phyloP scores from a whole-genome alignment of 2,888 invertebrate genomes.

The Gastracanthus pulcherrimus region DNA sequence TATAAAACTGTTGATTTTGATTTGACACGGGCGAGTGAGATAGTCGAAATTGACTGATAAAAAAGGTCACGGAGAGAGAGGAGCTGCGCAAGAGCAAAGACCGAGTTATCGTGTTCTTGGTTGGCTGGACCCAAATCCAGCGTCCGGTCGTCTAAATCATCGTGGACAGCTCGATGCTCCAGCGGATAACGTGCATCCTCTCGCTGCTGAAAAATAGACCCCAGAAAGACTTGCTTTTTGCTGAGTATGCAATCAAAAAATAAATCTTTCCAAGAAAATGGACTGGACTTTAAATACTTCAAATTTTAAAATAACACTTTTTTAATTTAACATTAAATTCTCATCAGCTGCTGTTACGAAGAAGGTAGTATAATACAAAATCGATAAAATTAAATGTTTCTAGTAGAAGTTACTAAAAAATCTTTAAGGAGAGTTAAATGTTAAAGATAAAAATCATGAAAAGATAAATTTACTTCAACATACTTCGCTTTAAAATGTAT shows the following conservation, averaged over 20 bases:
- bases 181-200: conserved; percentile 40
- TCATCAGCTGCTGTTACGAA: too few relatives aligned
- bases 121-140: conserved; percentile 65
- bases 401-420: too few relatives aligned
- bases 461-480: too few relatives aligned
- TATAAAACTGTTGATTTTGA: conserved; percentile 47
- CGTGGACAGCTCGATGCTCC: conserved; percentile 56
- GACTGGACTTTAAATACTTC: too few relatives aligned
- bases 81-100: conserved; percentile 29
- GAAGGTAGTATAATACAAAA: too few relatives aligned
- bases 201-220: conserved; percentile 45
- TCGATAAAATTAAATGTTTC: too few relatives aligned
- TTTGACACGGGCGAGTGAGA: conserved; percentile 38
- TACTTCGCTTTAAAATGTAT: too few relatives aligned
- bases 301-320: too few relatives aligned
- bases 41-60: conserved; percentile 56
- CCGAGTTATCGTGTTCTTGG: conserved; percentile 66
- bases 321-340: too few relatives aligned
- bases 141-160: conserved; percentile 64
- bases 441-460: too few relatives aligned
- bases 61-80: conserved; percentile 45
- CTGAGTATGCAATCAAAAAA: background rate
- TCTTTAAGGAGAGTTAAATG: too few relatives aligned
- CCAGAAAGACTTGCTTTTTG: conserved; percentile 16
- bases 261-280: background rate